Evolutionary conservation across 2,888 invertebrate genomes (phyloP).

Genomic region (Catocala nupta): DNA sequence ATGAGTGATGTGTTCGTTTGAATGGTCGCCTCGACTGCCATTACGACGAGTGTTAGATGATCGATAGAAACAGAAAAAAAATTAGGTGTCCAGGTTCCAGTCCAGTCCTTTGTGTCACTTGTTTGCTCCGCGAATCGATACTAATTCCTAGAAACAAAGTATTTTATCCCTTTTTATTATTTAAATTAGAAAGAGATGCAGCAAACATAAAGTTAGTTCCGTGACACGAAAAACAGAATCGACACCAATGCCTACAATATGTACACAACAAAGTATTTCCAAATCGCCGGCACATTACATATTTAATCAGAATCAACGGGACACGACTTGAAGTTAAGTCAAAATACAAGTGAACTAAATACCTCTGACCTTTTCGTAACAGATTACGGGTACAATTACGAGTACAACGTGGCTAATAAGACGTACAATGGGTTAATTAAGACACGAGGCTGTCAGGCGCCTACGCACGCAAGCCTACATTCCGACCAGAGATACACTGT

Average conservation of each 20-base stretch:
- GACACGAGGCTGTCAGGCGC: constrained; percentile 64
- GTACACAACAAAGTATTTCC: constrained; percentile 18
- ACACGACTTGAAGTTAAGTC: constrained; percentile 69
- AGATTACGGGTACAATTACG: constrained; percentile 53
- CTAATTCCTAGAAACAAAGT: no score
- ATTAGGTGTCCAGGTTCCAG: no score
- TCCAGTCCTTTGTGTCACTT: no score
- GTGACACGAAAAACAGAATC: background rate
- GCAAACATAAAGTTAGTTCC: no score
- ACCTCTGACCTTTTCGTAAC: constrained; percentile 71
- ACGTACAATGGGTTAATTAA: constrained; percentile 75
- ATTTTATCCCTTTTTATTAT: no score
- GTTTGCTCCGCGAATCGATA: no score
- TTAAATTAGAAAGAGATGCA: no score
- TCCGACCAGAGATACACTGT: constrained; percentile 40
- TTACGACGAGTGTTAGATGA: no score
- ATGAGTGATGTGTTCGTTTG: no score
- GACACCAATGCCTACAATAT: constrained; percentile 12
- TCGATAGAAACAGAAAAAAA: no score
- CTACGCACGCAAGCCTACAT: constrained; percentile 57
- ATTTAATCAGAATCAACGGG: constrained; percentile 52
- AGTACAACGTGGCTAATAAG: constrained; percentile 61
- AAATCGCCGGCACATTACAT: constrained; percentile 30
- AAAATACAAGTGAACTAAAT: constrained; percentile 66
- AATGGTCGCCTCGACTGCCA: no score